These are phyloP conservation scores for Scaptomyza tumidula DNA, from an alignment of 2,888 invertebrate genomes.

Conservation along the genomic window DNA sequence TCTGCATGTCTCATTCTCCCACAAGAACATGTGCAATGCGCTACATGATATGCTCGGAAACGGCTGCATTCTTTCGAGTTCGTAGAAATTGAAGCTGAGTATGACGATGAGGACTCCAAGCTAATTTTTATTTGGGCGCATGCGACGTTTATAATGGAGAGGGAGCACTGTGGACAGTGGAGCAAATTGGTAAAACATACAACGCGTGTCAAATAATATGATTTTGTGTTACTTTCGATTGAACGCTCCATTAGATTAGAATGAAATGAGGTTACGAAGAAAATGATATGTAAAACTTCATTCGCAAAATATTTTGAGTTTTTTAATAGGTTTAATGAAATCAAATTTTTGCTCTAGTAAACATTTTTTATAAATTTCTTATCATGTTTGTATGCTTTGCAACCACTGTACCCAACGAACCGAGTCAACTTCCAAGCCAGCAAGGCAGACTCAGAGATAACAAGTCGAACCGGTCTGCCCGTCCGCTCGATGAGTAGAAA, in stretches of 20 bases:
- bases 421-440: constrained; percentile 40
- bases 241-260: not conserved
- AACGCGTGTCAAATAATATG: too few relatives aligned
- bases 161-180: constrained; percentile 37
- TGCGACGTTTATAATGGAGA: constrained; percentile 28
- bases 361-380: not conserved
- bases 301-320: too few relatives aligned
- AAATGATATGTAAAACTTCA: too few relatives aligned
- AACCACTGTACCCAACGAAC: constrained; percentile 1
- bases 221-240: not conserved
- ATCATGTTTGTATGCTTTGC: not conserved
- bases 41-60: constrained; percentile 77
- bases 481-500: constrained; percentile 69
- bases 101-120: constrained; percentile 55
- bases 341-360: not conserved
- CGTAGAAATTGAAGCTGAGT: constrained; percentile 67
- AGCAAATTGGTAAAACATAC: not conserved
- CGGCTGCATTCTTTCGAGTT: constrained; percentile 26
- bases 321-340: not conserved
- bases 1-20: not conserved
- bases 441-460: constrained; percentile 61
- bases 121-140: constrained; percentile 77
- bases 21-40: constrained; percentile 38
- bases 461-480: constrained; percentile 68
- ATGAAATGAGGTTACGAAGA: not conserved